Evolutionary conservation across 2,113 vertebrate genomes (phyloP).

Genomic region (Caloenas nicobarica): DNA sequence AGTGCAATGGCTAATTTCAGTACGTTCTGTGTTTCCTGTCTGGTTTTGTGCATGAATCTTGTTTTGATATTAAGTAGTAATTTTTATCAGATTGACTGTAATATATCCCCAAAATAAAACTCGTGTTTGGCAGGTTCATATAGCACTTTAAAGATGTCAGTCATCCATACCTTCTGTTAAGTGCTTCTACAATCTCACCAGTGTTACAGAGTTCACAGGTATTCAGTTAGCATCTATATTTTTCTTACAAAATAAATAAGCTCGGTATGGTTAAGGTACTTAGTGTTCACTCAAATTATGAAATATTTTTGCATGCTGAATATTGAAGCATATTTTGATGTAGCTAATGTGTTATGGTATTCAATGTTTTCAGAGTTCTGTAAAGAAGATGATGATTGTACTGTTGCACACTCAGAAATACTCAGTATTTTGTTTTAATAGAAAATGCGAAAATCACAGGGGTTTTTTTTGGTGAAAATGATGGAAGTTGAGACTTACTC

Average conservation of each 20-base stretch:
- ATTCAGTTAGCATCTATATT: background rate
- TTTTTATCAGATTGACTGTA: background rate
- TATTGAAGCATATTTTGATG: background rate
- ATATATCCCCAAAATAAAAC: background rate
- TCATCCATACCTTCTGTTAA: background rate
- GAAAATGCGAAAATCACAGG: background rate
- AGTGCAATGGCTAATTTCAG: background rate
- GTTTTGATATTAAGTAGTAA: background rate
- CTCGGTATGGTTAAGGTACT: background rate
- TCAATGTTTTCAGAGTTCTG: background rate
- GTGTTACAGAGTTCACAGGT: background rate
- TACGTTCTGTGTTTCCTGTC: background rate
- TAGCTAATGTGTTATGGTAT: background rate
- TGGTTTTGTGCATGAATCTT: background rate
- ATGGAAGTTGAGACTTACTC: background rate
- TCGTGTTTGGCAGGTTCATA: background rate
- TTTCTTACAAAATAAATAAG: background rate
- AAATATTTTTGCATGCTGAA: background rate
- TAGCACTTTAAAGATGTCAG: background rate
- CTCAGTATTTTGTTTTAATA: background rate
- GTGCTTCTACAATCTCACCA: rapidly evolving
- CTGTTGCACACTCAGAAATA: background rate
- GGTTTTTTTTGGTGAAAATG: background rate
- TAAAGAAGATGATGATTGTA: background rate
- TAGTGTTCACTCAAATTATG: background rate